A percentile compares a stretch with the other conserved stretches of the same genome.
Evolutionary conservation across 1,140 invertebrate genomes (phyloP).

Genomic region (Platorchestia sp.): DNA sequence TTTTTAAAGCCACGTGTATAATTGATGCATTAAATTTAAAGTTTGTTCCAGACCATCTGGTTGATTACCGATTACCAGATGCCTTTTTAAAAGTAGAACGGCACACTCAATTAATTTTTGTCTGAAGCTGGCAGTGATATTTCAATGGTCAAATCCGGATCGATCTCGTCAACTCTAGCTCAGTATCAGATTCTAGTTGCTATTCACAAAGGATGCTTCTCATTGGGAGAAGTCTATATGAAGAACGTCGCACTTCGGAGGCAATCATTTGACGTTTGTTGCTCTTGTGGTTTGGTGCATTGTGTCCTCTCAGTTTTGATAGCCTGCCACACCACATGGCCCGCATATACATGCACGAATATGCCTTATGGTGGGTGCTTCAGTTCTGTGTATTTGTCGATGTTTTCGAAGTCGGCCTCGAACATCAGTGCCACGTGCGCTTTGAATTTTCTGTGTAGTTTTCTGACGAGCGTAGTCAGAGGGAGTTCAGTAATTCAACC

Average conservation of each 20-base stretch:
- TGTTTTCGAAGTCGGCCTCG: neutral
- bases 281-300: neutral
- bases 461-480: neutral
- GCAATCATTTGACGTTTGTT: neutral
- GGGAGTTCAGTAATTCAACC: neutral
- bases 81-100: neutral
- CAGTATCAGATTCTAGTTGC: neutral
- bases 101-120: neutral
- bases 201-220: neutral
- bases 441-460: neutral
- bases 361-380: neutral
- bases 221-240: neutral
- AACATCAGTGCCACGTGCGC: neutral
- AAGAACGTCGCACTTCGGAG: neutral
- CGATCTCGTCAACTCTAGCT: neutral
- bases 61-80: neutral
- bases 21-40: neutral
- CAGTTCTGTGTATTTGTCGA: neutral
- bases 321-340: neutral
- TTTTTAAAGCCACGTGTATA: neutral
- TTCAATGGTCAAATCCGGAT: neutral
- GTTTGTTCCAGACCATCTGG: neutral
- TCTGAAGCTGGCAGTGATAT: neutral
- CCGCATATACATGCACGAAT: neutral
- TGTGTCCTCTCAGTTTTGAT: neutral